Evolutionary conservation across 2,113 vertebrate species (phyloP), one percentile per base, ranked within the genome.

Genomic region (Nanger granti): DNA sequence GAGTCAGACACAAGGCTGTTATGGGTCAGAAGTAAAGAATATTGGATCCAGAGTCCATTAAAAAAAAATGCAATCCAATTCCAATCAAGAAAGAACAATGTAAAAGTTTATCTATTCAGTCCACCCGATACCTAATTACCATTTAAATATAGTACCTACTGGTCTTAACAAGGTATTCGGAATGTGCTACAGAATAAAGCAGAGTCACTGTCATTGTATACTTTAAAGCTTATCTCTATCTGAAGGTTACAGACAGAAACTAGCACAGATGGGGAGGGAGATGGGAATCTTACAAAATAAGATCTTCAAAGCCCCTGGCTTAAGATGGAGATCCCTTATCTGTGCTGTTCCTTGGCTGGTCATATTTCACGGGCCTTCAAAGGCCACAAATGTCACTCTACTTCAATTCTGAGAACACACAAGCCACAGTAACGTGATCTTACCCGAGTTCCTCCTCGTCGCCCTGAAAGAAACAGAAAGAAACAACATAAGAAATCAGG

Each of bases 381-480:
- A 96, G 76, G 95, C n/a, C 91, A 95, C 55, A 91, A 86, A 89
- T 84, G 83, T 96, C 98, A 96, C 34, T 96, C 60, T 62, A 60
- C 64, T 82, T 96, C 90, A 96, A 80, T 93, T 97, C 96, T 95
- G 88, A 97, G 90, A 96, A 94, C 2, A 96, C 82, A 98, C 82
- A 94, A 97, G 66, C 44, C 94, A 83, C 34, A 87, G 87, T 62
- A 76, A 8, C 59, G 26, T 86, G 60, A 62, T 97, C 96, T 98
- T 98, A 98, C 97, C 97, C 96, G 52, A 2, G 8, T 97, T 97
- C 98, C 60, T 98, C 97, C 90, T 98, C 98, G 62, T 97, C 90
- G 37, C 88, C 98, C 97, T 98, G 94, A 89, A 86, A 97, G 41
- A 94, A 49, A 97, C 12, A 95, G 73, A 89, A 83, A 97, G 49